Conservation (phyloP, 2,113 vertebrate genomes). For the Galemys pyrenaicus region DNA sequence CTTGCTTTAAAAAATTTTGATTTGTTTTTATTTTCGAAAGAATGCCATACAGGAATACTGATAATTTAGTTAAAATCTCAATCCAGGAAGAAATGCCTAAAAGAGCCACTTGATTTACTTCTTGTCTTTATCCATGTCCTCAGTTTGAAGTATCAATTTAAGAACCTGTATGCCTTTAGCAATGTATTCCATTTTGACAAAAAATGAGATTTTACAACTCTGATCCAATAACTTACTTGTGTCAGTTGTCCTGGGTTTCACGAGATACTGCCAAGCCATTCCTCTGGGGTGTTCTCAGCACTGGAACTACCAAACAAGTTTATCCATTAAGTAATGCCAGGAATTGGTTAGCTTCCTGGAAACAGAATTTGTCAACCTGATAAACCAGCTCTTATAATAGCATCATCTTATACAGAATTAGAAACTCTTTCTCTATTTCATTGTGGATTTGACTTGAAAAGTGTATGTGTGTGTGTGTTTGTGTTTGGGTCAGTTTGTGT, state of each 20-base stretch:
- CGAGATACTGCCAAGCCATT: slow-evolving; percentile 3
- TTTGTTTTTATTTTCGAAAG: slow-evolving; percentile 34
- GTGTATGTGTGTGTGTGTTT: neutral
- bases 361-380: slow-evolving; percentile 65
- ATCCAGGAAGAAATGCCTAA: slow-evolving; percentile 54
- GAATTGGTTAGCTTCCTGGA: slow-evolving; percentile 66
- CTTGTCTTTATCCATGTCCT: slow-evolving; percentile 42
- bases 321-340: slow-evolving; percentile 58
- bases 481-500: neutral
- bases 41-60: neutral
- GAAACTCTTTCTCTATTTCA: slow-evolving; percentile 16
- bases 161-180: slow-evolving; percentile 32
- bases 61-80: slow-evolving; percentile 61
- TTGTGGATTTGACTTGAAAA: slow-evolving; percentile 23
- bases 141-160: slow-evolving; percentile 52
- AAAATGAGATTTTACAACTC: slow-evolving; percentile 41
- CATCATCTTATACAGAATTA: slow-evolving; percentile 58
- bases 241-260: slow-evolving; percentile 49
- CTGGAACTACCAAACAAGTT: slow-evolving; percentile 56
- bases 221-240: neutral
- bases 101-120: slow-evolving; percentile 48
- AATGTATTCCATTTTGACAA: slow-evolving; percentile 27
- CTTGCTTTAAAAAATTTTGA: neutral
- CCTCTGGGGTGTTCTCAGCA: slow-evolving; percentile 5
- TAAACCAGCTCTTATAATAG: slow-evolving; percentile 65